Percentiles rank a stretch among this genome's conserved stretches.
Conservation (phyloP, 2,113 vertebrate species). For the Anhinga rufa region DNA sequence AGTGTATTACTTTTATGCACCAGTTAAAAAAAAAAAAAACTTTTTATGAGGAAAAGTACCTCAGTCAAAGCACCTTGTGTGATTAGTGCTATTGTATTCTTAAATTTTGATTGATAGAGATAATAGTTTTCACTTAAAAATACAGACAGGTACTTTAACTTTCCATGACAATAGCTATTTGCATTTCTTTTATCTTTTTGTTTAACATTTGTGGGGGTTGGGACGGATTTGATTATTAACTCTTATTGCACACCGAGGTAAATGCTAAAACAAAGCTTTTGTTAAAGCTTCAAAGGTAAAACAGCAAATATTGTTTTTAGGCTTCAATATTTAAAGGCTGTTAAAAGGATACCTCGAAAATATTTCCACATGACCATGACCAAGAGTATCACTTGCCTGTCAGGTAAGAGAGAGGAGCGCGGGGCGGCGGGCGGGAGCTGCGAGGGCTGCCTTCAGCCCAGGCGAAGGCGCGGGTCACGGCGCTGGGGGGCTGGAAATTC, state of each 20-base stretch:
- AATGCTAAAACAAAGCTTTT: slow-evolving; percentile 84
- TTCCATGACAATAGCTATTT: slow-evolving; percentile 89
- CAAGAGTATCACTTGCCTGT: slow-evolving; percentile 48
- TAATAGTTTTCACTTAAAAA: slow-evolving; percentile 89
- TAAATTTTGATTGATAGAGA: slow-evolving; percentile 91
- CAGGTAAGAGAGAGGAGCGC: slow-evolving; percentile 39
- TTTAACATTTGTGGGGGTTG: slow-evolving; percentile 84
- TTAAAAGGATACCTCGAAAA: slow-evolving; percentile 77
- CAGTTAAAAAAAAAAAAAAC: slow-evolving; percentile 60
- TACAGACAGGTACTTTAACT: slow-evolving; percentile 88
- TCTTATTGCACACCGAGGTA: slow-evolving; percentile 79
- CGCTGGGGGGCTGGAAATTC: background rate
- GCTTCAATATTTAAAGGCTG: slow-evolving; percentile 73
- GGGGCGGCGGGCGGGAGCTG: background rate
- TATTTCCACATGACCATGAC: slow-evolving; percentile 73
- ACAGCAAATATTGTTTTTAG: slow-evolving; percentile 82
- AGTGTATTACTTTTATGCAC: slow-evolving; percentile 77
- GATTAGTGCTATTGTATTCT: slow-evolving; percentile 86
- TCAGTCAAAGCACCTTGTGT: slow-evolving; percentile 81
- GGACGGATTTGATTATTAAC: slow-evolving; percentile 84
- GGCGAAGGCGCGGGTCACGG: background rate
- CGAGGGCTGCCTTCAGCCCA: background rate
- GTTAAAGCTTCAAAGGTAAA: slow-evolving; percentile 78
- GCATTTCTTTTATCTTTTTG: slow-evolving; percentile 88
- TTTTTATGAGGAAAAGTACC: slow-evolving; percentile 78